Evolutionary conservation across 2,797 vertebrate species (phyloP).

Genomic region (Leptatherina wallacei): DNA sequence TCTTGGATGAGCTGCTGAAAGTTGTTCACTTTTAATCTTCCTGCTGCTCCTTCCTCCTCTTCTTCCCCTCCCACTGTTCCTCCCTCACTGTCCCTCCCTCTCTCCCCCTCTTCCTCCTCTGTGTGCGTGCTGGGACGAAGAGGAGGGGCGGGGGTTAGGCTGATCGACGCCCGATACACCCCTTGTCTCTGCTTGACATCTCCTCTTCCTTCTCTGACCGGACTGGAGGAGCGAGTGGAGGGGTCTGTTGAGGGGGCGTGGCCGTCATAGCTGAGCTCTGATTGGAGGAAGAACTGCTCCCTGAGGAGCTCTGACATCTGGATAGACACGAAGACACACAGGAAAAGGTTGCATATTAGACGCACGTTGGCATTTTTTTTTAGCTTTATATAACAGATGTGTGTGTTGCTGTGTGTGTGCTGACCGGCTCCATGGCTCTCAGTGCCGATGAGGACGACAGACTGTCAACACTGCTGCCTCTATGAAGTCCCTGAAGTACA

Average conservation of each 20-base stretch:
- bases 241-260: slow-evolving; percentile 70
- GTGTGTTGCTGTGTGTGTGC: slow-evolving; percentile 41
- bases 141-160: slow-evolving; percentile 87
- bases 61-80: slow-evolving; percentile 37
- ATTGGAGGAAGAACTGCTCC: slow-evolving; percentile 92
- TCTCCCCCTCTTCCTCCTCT: slow-evolving; percentile 40
- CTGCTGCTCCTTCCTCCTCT: slow-evolving; percentile 31
- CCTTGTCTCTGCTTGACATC: slow-evolving; percentile 69
- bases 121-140: slow-evolving; percentile 71
- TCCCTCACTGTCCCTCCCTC: slow-evolving; percentile 45
- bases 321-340: neutral
- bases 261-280: slow-evolving; percentile 86
- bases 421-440: slow-evolving; percentile 94
- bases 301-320: slow-evolving; percentile 93
- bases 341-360: neutral
- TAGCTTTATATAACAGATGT: neutral
- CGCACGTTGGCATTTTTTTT: neutral
- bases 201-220: slow-evolving; percentile 37
- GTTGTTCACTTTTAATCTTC: slow-evolving; percentile 69
- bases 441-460: slow-evolving; percentile 86
- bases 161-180: slow-evolving; percentile 88
- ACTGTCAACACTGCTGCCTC: slow-evolving; percentile 87
- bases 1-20: slow-evolving; percentile 92
- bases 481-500: slow-evolving; percentile 84
- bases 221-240: slow-evolving; percentile 88